Conservation (phyloP, 2,888 invertebrate species). For the Drosophila phalerata region DNA sequence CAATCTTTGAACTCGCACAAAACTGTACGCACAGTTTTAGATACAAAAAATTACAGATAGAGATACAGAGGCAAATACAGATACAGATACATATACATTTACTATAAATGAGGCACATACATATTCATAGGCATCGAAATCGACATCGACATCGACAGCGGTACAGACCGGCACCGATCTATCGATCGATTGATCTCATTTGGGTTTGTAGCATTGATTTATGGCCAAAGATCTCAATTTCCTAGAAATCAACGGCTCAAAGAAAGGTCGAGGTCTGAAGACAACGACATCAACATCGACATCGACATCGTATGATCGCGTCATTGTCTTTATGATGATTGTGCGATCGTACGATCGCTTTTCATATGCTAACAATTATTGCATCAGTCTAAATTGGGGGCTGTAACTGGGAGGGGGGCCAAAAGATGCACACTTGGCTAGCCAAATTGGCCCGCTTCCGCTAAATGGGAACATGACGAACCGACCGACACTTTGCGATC, state of each 20-base stretch:
- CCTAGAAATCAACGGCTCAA: slow-evolving; percentile 59
- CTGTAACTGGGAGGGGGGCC: background rate
- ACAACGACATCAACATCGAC: slow-evolving; percentile 4
- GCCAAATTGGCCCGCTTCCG: slow-evolving; percentile 63
- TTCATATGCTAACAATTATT: slow-evolving; percentile 60
- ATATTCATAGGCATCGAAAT: slow-evolving; percentile 52
- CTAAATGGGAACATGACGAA: slow-evolving; percentile 47
- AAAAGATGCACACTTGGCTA: slow-evolving; percentile 52
- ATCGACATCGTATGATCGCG: slow-evolving; percentile 20
- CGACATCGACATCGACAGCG: slow-evolving; percentile 5
- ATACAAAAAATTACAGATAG: slow-evolving; percentile 2
- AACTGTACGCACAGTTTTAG: slow-evolving; percentile 28
- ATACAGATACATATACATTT: slow-evolving; percentile 8
- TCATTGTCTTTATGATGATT: slow-evolving; percentile 37
- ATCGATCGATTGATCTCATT: slow-evolving; percentile 27
- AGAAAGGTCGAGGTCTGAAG: slow-evolving; percentile 60
- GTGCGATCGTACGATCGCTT: slow-evolving; percentile 46
- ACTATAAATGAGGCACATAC: slow-evolving; percentile 44
- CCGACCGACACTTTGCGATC: background rate
- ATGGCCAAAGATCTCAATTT: slow-evolving; percentile 56
- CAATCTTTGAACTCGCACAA: slow-evolving; percentile 42
- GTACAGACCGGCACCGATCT: slow-evolving; percentile 49
- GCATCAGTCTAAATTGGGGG: slow-evolving; percentile 59
- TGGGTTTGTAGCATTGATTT: slow-evolving; percentile 47
- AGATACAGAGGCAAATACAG: slow-evolving; percentile 2